Conservation (phyloP, 2,888 invertebrate species). For the Cephus runcator region DNA sequence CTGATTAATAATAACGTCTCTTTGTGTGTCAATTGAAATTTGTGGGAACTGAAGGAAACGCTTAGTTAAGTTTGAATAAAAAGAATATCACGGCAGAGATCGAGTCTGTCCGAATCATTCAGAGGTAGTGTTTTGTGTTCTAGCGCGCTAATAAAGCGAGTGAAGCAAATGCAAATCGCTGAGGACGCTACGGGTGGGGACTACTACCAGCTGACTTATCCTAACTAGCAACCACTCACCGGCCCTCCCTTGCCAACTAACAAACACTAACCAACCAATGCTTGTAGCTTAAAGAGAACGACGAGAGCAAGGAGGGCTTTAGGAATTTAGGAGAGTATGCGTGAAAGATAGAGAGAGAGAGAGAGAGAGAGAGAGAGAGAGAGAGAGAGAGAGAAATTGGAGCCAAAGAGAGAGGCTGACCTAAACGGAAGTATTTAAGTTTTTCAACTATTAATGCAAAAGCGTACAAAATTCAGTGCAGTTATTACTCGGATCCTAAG, state of each 20-base stretch:
- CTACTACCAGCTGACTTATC: slow-evolving; percentile 64
- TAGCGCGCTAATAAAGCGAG: slow-evolving; percentile 62
- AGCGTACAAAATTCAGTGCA: slow-evolving; percentile 11
- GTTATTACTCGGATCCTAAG: background rate
- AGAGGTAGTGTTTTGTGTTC: slow-evolving; percentile 61
- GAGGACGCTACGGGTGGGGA: slow-evolving; percentile 61
- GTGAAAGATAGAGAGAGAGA: slow-evolving; percentile 7
- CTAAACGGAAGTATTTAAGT: background rate
- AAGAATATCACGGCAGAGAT: background rate
- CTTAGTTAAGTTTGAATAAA: background rate
- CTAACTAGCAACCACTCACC: slow-evolving; percentile 59
- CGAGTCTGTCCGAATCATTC: slow-evolving; percentile 14
- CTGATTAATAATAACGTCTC: background rate
- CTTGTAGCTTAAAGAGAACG: slow-evolving; percentile 21
- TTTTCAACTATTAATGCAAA: background rate
- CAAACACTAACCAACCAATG: slow-evolving; percentile 33
- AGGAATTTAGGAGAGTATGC: slow-evolving; percentile 5
- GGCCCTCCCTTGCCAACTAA: slow-evolving; percentile 51
- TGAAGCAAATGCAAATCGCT: slow-evolving; percentile 61
- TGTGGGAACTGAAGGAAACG: background rate
- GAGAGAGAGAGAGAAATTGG: background rate
- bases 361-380: slow-evolving; percentile 7
- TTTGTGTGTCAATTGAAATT: background rate
- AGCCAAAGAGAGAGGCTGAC: background rate
- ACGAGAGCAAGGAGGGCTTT: slow-evolving; percentile 4